phyloP scores from a whole-genome alignment of 2,888 invertebrate species.

The Blastobasis lacticolella region DNA sequence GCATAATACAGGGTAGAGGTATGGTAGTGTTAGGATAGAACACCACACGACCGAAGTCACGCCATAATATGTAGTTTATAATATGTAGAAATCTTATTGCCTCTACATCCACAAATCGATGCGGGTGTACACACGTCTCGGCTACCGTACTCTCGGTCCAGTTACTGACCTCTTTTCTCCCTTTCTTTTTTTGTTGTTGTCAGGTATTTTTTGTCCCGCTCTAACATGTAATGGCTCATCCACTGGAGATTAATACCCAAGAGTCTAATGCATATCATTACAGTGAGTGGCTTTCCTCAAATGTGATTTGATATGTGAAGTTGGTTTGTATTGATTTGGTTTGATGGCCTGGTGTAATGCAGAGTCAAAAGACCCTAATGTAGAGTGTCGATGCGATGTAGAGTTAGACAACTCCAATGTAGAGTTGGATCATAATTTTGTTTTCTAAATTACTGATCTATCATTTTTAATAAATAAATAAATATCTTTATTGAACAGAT shows the following conservation, averaged over 20 bases:
- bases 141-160: constrained; percentile 56
- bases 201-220: constrained; percentile 34
- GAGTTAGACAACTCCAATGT: too few species aligned
- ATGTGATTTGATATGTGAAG: constrained; percentile 18
- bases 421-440: too few species aligned
- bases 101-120: constrained; percentile 15
- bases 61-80: too few species aligned
- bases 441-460: too few species aligned
- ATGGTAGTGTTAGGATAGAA: too few species aligned
- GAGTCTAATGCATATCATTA: constrained; percentile 67
- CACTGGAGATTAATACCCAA: constrained; percentile 58
- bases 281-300: constrained; percentile 47
- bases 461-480: too few species aligned
- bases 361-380: too few species aligned
- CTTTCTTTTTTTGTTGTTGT: constrained; percentile 28
- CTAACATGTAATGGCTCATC: constrained; percentile 46
- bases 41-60: too few species aligned
- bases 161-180: constrained; percentile 61
- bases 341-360: not conserved
- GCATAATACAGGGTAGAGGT: too few species aligned
- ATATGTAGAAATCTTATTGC: not conserved
- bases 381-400: too few species aligned
- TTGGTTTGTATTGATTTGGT: not conserved
- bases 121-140: constrained; percentile 21
- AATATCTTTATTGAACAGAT: too few species aligned